phyloP scores from a whole-genome alignment of 92 coral and sea anemone genomes.

The Metridium senile region DNA sequence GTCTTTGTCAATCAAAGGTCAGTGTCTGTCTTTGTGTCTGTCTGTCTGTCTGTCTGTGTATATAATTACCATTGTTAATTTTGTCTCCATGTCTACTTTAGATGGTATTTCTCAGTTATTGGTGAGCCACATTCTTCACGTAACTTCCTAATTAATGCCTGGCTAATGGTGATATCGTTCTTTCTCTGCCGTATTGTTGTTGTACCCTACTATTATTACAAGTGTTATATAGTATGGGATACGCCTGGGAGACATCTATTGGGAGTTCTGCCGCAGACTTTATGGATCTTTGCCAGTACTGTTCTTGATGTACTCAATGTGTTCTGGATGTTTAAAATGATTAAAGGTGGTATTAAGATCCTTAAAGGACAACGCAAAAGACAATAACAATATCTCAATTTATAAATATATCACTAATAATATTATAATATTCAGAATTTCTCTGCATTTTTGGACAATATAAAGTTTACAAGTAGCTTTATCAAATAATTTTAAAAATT shows the following conservation, averaged over 20 bases:
- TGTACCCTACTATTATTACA: slow-evolving; percentile 88
- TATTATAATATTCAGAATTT: not conserved
- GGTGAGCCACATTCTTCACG: slow-evolving; percentile 67
- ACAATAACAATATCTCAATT: not conserved
- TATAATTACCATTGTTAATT: not conserved
- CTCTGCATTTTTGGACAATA: not conserved
- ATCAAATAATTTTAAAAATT: no score
- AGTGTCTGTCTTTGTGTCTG: not conserved
- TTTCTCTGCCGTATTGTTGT: slow-evolving; percentile 78
- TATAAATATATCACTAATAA: not conserved
- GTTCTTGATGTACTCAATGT: slow-evolving; percentile 77
- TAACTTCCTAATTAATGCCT: slow-evolving; percentile 73
- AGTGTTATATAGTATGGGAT: slow-evolving; percentile 69
- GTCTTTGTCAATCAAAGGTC: slow-evolving; percentile 97
- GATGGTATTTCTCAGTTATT: slow-evolving; percentile 88
- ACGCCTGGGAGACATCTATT: slow-evolving; percentile 53
- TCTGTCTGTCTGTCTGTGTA: not conserved
- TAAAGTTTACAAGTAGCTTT: no score
- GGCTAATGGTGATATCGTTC: slow-evolving; percentile 74
- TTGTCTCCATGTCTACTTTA: slow-evolving; percentile 18
- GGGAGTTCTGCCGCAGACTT: slow-evolving; percentile 51
- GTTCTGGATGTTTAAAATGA: slow-evolving; percentile 87
- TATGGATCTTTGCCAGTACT: slow-evolving; percentile 72
- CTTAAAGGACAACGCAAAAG: not conserved
- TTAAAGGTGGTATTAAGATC: slow-evolving; percentile 73